Base-by-base conservation (phyloP, 2,113 vertebrate genomes). In the Murina feae region DNA sequence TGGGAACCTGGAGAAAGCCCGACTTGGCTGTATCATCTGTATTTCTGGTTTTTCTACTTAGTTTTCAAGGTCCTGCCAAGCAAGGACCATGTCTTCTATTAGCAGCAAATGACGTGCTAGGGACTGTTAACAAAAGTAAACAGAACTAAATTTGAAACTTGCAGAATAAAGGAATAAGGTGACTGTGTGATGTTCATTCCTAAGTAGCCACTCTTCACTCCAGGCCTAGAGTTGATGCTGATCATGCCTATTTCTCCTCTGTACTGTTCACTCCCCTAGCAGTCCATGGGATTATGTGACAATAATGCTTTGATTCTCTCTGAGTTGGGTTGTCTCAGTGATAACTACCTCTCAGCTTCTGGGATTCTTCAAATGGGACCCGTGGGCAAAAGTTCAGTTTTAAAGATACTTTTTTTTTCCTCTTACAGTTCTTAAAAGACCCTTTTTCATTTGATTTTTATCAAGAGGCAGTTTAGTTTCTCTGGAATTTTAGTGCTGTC, bases 391-490 rank as follows among this genome's bases (percentile, higher is more conserved):
- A 20, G 51, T 18, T 89, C 35, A 37, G 17, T 88, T 78, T 84
- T 81, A 66, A 81, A 75, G 37, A 90, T 44, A 86, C 66, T 78
- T 63, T 93, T 95, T 66, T 78, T 63, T 93, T 95, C n/a, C 72
- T 80, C 44, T 87, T 76, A 32, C 28, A 87, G 32, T 91, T 88
- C 23, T 4, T 47, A 12, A 78, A 93, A 68, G 9, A 28, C 30
- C 25, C 42, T 39, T 60, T 72, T 14, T 23, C 11, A 2, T 79
- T 69, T 53, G 32, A 28, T 30, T 81, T 81, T 90, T 81, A 35
- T 51, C 42, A 69, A 13, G 63, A 90, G 13, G 75, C 4, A 47
- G 47, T 84, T 93, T 47, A 25, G 39, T 71, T 84, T 83, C 47
- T 30, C 79, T 81, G 55, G 71, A 92, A 87, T 9, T 17, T 37